These are phyloP conservation scores for Epicauta chinensis DNA, from an alignment of 1,140 invertebrate genomes.

Conservation along the genomic window DNA sequence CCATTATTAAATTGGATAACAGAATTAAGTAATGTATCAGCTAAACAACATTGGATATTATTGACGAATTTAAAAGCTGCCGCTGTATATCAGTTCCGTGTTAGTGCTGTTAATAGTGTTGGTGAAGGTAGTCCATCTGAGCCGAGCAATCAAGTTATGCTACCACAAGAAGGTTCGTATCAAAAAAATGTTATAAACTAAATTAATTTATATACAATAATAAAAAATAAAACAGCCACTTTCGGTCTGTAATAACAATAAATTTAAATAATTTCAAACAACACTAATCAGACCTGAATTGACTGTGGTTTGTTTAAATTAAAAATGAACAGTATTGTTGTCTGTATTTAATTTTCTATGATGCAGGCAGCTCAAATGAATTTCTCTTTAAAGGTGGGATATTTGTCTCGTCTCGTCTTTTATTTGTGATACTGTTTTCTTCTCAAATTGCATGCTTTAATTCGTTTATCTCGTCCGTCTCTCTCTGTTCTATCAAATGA, in stretches of 20 bases:
- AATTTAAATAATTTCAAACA: not conserved
- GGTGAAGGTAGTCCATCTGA: slow-evolving; percentile 88
- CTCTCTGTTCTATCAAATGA: too few species aligned
- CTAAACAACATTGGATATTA: slow-evolving; percentile 69
- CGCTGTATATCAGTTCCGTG: slow-evolving; percentile 90
- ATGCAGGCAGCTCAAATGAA: slow-evolving; percentile 36
- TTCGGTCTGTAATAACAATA: too few species aligned
- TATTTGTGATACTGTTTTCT: slow-evolving; percentile 1
- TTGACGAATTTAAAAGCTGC: slow-evolving; percentile 87
- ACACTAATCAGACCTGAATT: too few species aligned
- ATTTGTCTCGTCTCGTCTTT: slow-evolving; percentile 9
- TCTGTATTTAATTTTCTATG: slow-evolving; percentile 31
- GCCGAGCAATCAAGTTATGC: slow-evolving; percentile 76
- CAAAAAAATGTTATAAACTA: not conserved
- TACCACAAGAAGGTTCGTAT: slow-evolving; percentile 89
- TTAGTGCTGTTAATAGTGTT: slow-evolving; percentile 91
- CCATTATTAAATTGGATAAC: slow-evolving; percentile 82
- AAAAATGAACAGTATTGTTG: slow-evolving; percentile 6
- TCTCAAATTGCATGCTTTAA: not conserved
- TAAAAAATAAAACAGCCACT: not conserved
- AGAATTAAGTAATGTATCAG: slow-evolving; percentile 79
- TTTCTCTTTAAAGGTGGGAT: slow-evolving; percentile 40
- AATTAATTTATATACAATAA: slow-evolving; percentile 8
- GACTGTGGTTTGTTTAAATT: too few species aligned
- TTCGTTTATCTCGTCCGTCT: too few species aligned